Conservation (phyloP, 2,797 vertebrate genomes). For the Distichodus sexfasciatus region DNA sequence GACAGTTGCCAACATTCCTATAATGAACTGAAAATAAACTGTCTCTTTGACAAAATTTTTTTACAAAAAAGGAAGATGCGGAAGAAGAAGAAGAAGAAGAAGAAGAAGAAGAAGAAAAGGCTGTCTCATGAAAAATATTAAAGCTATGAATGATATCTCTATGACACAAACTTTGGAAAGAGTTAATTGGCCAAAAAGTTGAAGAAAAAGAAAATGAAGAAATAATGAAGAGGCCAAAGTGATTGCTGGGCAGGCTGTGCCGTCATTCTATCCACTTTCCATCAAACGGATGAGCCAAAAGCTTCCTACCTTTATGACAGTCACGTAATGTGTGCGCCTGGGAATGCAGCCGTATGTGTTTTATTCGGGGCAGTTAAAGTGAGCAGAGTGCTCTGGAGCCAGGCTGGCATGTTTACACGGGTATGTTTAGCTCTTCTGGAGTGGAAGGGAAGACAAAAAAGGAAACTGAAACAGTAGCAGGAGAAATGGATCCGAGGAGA, state of each 20-base stretch:
- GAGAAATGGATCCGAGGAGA: too few species aligned
- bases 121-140: too few species aligned
- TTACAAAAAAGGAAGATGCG: too few species aligned
- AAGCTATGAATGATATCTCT: too few species aligned
- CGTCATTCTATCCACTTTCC: too few species aligned
- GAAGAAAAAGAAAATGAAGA: neutral
- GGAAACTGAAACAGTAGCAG: neutral
- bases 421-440: conserved; percentile 20
- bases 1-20: too few species aligned
- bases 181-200: neutral
- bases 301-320: conserved; percentile 10
- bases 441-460: neutral
- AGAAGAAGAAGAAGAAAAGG: too few species aligned
- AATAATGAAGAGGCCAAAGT: neutral
- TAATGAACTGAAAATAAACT: too few species aligned
- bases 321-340: neutral
- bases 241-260: neutral
- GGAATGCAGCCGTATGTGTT: conserved; percentile 61
- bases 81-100: too few species aligned
- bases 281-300: too few species aligned
- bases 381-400: conserved; percentile 72
- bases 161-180: too few species aligned
- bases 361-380: conserved; percentile 65
- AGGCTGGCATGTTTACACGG: conserved; percentile 61
- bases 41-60: too few species aligned